phyloP scores from a whole-genome alignment of 2,888 invertebrate species.

The Aphidoletes aphidimyza region DNA sequence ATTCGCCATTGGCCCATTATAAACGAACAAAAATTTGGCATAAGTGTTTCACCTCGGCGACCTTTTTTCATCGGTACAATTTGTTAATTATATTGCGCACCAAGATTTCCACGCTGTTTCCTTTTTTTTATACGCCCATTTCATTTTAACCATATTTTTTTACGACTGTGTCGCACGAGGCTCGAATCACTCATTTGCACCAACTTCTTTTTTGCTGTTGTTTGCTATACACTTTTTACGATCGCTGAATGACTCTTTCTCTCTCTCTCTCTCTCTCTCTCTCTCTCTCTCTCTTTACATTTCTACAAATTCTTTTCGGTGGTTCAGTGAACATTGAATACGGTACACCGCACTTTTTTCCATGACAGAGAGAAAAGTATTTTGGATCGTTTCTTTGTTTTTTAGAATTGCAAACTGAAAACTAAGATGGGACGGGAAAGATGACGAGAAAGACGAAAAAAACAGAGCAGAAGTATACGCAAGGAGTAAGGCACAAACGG shows the following conservation, averaged over 20 bases:
- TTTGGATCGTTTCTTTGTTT: too few relatives aligned
- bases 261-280: too few relatives aligned
- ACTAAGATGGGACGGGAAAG: too few relatives aligned
- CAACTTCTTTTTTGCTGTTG: too few relatives aligned
- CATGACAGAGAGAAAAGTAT: not conserved
- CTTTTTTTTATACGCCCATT: not conserved
- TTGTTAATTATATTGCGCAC: not conserved
- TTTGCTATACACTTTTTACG: slow-evolving; percentile 4
- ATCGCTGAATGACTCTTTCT: slow-evolving; percentile 38
- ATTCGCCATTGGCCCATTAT: not conserved
- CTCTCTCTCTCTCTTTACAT: too few relatives aligned
- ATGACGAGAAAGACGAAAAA: too few relatives aligned
- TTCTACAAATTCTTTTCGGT: too few relatives aligned
- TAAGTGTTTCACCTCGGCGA: not conserved
- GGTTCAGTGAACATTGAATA: not conserved
- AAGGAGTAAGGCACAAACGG: too few relatives aligned
- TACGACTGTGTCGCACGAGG: slow-evolving; percentile 38
- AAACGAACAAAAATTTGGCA: too few relatives aligned
- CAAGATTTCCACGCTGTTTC: slow-evolving; percentile 41
- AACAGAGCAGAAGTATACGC: too few relatives aligned
- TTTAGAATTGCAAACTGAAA: too few relatives aligned
- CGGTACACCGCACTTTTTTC: not conserved
- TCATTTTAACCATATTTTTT: slow-evolving; percentile 29
- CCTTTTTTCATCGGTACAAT: not conserved
- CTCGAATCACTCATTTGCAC: slow-evolving; percentile 34